Evolutionary conservation across 2,113 vertebrate species (phyloP).

Genomic region (Potamarius usumacintae): DNA sequence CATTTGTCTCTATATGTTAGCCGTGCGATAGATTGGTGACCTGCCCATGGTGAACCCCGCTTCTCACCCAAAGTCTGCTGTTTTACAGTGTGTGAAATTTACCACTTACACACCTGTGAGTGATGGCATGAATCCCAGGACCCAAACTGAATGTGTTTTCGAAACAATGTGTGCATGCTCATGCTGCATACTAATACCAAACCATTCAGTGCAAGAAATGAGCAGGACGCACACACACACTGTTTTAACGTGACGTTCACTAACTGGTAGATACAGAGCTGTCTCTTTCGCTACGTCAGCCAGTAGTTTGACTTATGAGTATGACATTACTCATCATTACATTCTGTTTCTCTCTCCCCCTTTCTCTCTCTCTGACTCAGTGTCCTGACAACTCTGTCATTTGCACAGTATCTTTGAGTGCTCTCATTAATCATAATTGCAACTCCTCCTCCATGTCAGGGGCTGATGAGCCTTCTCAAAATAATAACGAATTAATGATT

Average conservation of each 20-base stretch:
- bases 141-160: slow-evolving; percentile 50
- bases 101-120: slow-evolving; percentile 53
- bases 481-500: slow-evolving; percentile 45
- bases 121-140: slow-evolving; percentile 67
- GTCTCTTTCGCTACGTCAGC: slow-evolving; percentile 22
- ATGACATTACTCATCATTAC: slow-evolving; percentile 19
- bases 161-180: slow-evolving; percentile 53
- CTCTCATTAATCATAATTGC: slow-evolving; percentile 72
- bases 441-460: slow-evolving; percentile 54
- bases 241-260: slow-evolving; percentile 20
- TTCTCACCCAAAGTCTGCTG: too few relatives aligned
- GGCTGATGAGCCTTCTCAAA: slow-evolving; percentile 38
- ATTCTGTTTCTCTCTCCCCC: slow-evolving; percentile 8
- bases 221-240: neutral
- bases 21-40: too few relatives aligned
- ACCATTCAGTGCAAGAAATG: slow-evolving; percentile 16
- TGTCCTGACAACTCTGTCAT: slow-evolving; percentile 50
- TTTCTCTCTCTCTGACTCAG: slow-evolving; percentile 58
- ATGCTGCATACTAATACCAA: slow-evolving; percentile 42
- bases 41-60: too few relatives aligned
- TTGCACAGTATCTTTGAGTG: slow-evolving; percentile 58
- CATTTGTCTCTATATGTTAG: too few relatives aligned
- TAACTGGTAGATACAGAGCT: slow-evolving; percentile 21
- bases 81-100: too few relatives aligned
- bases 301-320: slow-evolving; percentile 34